Base-by-base conservation (phyloP, 2,113 vertebrate species). In the Hucho hucho region DNA sequence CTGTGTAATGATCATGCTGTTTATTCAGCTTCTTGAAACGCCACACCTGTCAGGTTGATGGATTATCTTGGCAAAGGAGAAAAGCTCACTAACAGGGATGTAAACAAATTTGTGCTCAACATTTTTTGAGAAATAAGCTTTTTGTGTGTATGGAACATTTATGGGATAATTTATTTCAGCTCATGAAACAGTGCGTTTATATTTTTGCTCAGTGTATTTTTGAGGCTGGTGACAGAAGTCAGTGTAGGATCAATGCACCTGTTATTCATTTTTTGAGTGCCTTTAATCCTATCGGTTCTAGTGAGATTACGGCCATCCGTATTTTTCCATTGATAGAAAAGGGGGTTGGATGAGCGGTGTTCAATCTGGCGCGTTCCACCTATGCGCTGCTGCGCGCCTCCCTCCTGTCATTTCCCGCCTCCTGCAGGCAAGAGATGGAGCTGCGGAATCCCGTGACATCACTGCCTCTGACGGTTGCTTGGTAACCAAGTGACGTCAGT, bases 361-460 rank as follows among this genome's bases (percentile, higher is more conserved):
- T 43, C 37, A 43, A 28, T 28, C 22, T 7, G 12, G 18, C 18
- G 18, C 26, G n/a, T 37, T 67, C 49, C 43, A 70, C 53, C 70
- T 74, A 43, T 66, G 79, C 32, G 63, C 53, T 69, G 70, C 82
- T 83, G 81, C 29, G 70, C 56, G 37, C 64, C 81, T 59, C 37
- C 64, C 81, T 59, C 37, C 72, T 84, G 73, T 80, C 81, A 75
- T 80, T 67, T 0, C 9, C 64, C 69, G 66, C 81, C 83, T 81
- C 68, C 84, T 83, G n/a, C 72, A 79, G 79, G 72, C 75, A 64
- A 29, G 69, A 56, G 68, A 66, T 20, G 75, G 77, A 75, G 86
- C 79, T 49, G 81, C 68, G 91, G 89, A 89, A 90, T 91, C 86
- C 90, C 90, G 86, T 88, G 87, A 91, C 87, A 83, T 93, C 91